These are phyloP conservation scores for Aphrophora alni DNA, from an alignment of 2,888 invertebrate genomes.

Conservation along the genomic window DNA sequence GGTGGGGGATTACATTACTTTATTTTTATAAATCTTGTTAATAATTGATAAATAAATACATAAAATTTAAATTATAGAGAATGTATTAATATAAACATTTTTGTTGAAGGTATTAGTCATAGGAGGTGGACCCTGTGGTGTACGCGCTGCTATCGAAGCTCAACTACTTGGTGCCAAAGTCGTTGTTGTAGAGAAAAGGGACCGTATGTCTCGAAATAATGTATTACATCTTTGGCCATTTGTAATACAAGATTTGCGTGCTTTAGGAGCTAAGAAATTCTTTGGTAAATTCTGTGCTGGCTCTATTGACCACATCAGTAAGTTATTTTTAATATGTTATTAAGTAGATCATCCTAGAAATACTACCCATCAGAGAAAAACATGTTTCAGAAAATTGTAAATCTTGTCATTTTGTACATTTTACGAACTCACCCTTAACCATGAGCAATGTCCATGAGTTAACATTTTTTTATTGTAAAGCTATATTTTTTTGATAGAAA, in stretches of 20 bases:
- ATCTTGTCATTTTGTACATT: neutral
- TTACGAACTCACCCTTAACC: too few relatives aligned
- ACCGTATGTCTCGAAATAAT: conserved; percentile 94
- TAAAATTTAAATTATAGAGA: too few relatives aligned
- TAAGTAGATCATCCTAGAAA: too few relatives aligned
- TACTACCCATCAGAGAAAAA: too few relatives aligned
- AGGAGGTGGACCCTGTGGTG: conserved; percentile 95
- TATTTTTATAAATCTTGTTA: too few relatives aligned
- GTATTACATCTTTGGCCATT: conserved; percentile 98
- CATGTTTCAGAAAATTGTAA: neutral
- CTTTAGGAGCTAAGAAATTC: conserved; percentile 96
- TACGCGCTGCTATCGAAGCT: conserved; percentile 94
- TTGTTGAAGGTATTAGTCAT: conserved; percentile 77
- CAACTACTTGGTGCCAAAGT: conserved; percentile 95
- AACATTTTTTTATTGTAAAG: too few relatives aligned
- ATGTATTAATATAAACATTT: neutral
- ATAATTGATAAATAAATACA: too few relatives aligned
- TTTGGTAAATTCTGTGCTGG: conserved; percentile 99
- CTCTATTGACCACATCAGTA: conserved; percentile 96
- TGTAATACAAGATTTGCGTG: conserved; percentile 93
- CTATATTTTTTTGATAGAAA: too few relatives aligned
- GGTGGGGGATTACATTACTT: too few relatives aligned
- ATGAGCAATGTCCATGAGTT: too few relatives aligned
- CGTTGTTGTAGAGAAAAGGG: conserved; percentile 93
- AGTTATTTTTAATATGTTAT: conserved; percentile 50